Conservation (phyloP, 2,113 vertebrate species). For the Chunga burmeisteri region DNA sequence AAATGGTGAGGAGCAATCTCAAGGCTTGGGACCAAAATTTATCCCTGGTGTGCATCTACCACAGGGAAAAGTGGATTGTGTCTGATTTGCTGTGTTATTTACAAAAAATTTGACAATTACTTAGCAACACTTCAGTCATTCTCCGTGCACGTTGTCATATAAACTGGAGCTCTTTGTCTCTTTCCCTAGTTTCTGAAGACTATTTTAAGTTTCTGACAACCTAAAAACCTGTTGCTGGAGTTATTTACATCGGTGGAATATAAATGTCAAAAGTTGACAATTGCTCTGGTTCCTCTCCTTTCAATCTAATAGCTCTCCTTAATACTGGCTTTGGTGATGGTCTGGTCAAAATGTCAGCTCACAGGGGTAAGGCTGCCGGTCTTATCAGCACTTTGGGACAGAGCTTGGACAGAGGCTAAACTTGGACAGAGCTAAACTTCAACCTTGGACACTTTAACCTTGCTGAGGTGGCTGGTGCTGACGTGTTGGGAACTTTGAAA, state of each 20-base stretch:
- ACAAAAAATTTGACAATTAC: not conserved
- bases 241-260: not conserved
- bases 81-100: not conserved
- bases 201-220: not conserved
- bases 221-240: not conserved
- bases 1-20: not conserved
- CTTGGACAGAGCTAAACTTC: slow-evolving; percentile 38
- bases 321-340: not conserved
- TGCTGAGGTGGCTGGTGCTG: slow-evolving; percentile 57
- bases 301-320: not conserved
- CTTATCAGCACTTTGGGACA: not conserved
- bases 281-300: not conserved
- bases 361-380: not conserved
- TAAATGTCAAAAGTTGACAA: not conserved
- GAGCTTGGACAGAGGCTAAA: not conserved
- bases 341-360: not conserved
- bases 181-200: not conserved
- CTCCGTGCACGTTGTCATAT: not conserved
- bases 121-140: not conserved
- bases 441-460: slow-evolving; percentile 15
- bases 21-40: not conserved
- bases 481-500: slow-evolving; percentile 59
- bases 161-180: not conserved
- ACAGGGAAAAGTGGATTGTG: not conserved
- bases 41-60: not conserved